Evolutionary conservation across 2,888 invertebrate genomes (phyloP), one percentile per base, ranked within the genome.

Genomic region (Nomada lathburiana): DNA sequence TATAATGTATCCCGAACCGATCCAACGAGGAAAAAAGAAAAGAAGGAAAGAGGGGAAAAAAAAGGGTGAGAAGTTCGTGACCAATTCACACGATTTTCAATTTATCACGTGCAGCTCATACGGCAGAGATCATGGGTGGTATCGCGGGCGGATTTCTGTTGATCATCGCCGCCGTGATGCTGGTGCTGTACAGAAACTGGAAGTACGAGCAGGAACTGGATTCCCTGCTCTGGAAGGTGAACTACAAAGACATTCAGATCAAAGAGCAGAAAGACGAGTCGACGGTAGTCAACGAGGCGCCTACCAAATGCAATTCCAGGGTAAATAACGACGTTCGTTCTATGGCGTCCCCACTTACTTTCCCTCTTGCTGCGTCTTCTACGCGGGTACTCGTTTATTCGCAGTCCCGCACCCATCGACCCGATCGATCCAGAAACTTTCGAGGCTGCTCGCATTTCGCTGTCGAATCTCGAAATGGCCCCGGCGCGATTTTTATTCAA

Each of bases 131-230:
- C 93, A 96, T 97, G 0, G 96, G 96, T 2, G 98, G 98, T 2
- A 96, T 98, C 0, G 96, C 96, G 0, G 98, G 98, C 0, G 97
- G 97, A 2, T 95, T 97, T 4, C 93, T 97, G 18, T 94, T 97
- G 0, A 94, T 97, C 7, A 93, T 98, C 53, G 94, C 96, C 0
- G 94, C 98, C 3, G 96, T 97, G n/a, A 96, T 96, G 0, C 94
- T 98, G 75, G 96, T 98, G 0, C 94, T 97, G 16, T 98, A 97
- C 94, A 96, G 98, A 79, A 98, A 98, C 93, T 98, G 98, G 98
- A 96, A 96, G 55, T 98, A 98, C 94, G 98, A 98, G 92, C 98
- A 98, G 91, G 98, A 98, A 91, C 95, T 98, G 85, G 98, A 98
- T 93, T 98, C 98, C 74, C 94, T 98, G 55, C 95, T 98, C 55